Base-by-base conservation (phyloP, 2,113 vertebrate species). In the Dromaius novaehollandiae region DNA sequence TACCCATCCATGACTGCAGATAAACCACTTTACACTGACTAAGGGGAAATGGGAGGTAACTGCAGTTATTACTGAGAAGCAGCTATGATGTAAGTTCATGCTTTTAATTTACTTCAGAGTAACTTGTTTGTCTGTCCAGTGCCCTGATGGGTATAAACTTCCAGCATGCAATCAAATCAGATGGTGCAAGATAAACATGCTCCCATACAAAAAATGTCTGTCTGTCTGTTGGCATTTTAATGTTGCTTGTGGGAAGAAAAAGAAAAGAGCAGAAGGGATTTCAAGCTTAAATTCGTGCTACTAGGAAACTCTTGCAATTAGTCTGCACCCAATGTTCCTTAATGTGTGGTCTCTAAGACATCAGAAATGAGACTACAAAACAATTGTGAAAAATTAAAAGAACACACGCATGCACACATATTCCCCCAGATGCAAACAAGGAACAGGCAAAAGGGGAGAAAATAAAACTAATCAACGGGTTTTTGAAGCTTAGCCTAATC, bases 261-360 rank as follows among this genome's bases (percentile, higher is more conserved):
- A 93, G 25, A 77, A 85, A 63, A 84, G 17, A 76, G 30, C 30
- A 79, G 66, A 90, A 92, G 53, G 18, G 24, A 73, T 78, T 90
- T 82, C 73, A 90, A 86, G 46, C 48, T 86, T 64, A 68, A 69
- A 86, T 64, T 89, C 44, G 15, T 64, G 55, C 79, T 92, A 68
- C 81, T 84, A 58, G 50, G 38, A 42, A 86, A 89, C n/a, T 84
- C 30, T 88, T 75, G 65, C 51, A 71, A 79, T 75, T 79, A 38
- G 34, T 86, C 50, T 92, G 95, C 87, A 63, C 87, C 75, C 78
- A 87, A 11, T 26, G 58, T 66, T 94, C 82, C 93, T 86, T 66
- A 70, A 53, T 95, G 93, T 94, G 90, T 96, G 88, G 92, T 93
- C 96, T 97, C 42, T 21, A 74, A 93, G 56, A 94, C 87, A 90